A percentile compares a stretch with the other conserved stretches of the same genome.
Conservation (phyloP, 2,888 invertebrate species). For the Chymomyza procnemis region DNA sequence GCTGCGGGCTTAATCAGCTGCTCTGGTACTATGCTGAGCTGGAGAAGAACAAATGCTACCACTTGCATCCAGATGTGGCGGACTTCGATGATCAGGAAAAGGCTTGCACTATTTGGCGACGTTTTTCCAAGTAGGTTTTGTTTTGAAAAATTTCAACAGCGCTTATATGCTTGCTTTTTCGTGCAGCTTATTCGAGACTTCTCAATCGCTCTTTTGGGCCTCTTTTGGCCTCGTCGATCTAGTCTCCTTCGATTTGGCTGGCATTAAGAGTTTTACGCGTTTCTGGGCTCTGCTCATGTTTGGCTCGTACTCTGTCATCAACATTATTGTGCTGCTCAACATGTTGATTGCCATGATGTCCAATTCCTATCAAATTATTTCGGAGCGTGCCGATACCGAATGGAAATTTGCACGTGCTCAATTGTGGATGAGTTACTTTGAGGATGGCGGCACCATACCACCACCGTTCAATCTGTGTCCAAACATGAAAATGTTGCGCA, state of each 20-base stretch:
- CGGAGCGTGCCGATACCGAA: slow-evolving; percentile 95
- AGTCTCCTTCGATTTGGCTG: slow-evolving; percentile 94
- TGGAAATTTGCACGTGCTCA: slow-evolving; percentile 98
- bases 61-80: slow-evolving; percentile 84
- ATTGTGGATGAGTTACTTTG: slow-evolving; percentile 98
- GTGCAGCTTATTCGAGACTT: slow-evolving; percentile 95
- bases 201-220: slow-evolving; percentile 98
- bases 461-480: slow-evolving; percentile 97
- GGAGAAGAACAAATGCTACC: slow-evolving; percentile 92
- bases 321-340: slow-evolving; percentile 96
- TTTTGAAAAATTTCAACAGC: not conserved
- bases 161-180: slow-evolving; percentile 59
- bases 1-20: slow-evolving; percentile 95
- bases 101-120: slow-evolving; percentile 90
- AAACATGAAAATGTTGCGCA: slow-evolving; percentile 86
- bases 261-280: slow-evolving; percentile 96
- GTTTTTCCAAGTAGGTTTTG: slow-evolving; percentile 88
- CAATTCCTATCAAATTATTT: slow-evolving; percentile 98
- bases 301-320: slow-evolving; percentile 97
- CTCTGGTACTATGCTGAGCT: slow-evolving; percentile 95
- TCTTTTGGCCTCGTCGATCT: slow-evolving; percentile 97
- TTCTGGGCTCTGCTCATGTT: slow-evolving; percentile 99
- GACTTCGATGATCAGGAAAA: slow-evolving; percentile 92
- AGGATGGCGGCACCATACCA: slow-evolving; percentile 93
- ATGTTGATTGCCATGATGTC: slow-evolving; percentile 99